These are phyloP conservation scores for Lycophotia porphyrea DNA, from an alignment of 2,888 invertebrate species.

Conservation along the genomic window DNA sequence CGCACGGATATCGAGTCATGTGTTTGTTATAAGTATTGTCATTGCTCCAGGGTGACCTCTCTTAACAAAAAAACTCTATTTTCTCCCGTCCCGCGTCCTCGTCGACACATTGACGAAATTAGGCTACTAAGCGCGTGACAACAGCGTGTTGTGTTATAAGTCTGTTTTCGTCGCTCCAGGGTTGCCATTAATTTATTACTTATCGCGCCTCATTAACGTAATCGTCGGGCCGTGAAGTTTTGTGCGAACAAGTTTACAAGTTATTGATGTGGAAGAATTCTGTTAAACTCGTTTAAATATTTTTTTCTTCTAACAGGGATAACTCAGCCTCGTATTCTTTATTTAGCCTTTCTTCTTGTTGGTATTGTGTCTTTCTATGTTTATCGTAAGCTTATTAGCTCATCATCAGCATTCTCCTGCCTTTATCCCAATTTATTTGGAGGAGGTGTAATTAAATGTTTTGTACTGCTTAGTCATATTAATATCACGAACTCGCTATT, in stretches of 20 bases:
- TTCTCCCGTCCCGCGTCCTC: neutral
- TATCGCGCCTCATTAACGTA: constrained; percentile 51
- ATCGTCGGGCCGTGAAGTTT: constrained; percentile 47
- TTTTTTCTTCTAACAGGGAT: constrained; percentile 22
- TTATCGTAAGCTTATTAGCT: neutral
- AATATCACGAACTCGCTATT: neutral
- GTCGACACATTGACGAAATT: neutral
- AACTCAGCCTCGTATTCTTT: neutral
- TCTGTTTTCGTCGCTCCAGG: constrained; percentile 38
- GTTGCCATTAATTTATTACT: constrained; percentile 58
- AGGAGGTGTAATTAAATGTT: neutral
- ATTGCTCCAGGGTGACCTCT: neutral
- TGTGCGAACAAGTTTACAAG: constrained; percentile 37
- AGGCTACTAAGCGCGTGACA: neutral
- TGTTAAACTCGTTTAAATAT: constrained; percentile 35
- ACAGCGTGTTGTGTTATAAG: constrained; percentile 24
- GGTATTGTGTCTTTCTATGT: neutral
- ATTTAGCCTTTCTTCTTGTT: constrained; percentile 7
- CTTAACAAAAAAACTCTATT: neutral
- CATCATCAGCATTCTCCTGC: neutral
- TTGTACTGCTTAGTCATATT: neutral
- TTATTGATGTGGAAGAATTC: constrained; percentile 37
- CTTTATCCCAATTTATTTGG: neutral
- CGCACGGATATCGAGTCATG: neutral
- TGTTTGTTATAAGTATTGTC: neutral